Percentiles rank a stretch among this genome's conserved stretches.
These are phyloP conservation scores for Leptinotarsa defecta DNA, from an alignment of 1,140 invertebrate genomes.

Conservation along the genomic window DNA sequence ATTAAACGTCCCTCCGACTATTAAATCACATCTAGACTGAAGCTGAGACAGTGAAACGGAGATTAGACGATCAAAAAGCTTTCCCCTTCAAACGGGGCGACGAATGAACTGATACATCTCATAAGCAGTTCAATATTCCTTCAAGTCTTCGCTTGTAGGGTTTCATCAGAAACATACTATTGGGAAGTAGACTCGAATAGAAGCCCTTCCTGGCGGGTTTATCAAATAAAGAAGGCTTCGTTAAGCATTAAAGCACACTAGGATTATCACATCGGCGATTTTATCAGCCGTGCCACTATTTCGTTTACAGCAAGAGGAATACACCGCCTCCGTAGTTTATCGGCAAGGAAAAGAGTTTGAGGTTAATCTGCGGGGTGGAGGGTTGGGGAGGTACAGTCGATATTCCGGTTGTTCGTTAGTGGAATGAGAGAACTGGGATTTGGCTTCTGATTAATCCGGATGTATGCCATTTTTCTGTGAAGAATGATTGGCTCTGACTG, in stretches of 20 bases:
- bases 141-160: neutral
- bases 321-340: neutral
- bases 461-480: too few species aligned
- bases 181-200: neutral
- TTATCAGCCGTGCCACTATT: neutral
- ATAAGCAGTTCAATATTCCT: neutral
- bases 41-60: too few species aligned
- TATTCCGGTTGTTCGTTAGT: too few species aligned
- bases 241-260: conserved; percentile 8
- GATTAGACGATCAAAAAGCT: too few species aligned
- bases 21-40: too few species aligned
- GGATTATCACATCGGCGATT: conserved; percentile 5
- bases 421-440: too few species aligned
- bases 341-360: neutral
- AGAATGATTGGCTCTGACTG: too few species aligned
- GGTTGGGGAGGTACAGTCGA: too few species aligned
- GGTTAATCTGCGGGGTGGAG: neutral
- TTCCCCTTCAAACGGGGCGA: too few species aligned
- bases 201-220: neutral
- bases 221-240: conserved; percentile 8
- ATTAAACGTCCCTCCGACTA: too few species aligned
- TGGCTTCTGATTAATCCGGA: too few species aligned
- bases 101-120: neutral
- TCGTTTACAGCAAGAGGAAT: neutral
- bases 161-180: neutral